phyloP scores from a whole-genome alignment of 2,797 vertebrate genomes.

The Hoplostethus atlanticus region DNA sequence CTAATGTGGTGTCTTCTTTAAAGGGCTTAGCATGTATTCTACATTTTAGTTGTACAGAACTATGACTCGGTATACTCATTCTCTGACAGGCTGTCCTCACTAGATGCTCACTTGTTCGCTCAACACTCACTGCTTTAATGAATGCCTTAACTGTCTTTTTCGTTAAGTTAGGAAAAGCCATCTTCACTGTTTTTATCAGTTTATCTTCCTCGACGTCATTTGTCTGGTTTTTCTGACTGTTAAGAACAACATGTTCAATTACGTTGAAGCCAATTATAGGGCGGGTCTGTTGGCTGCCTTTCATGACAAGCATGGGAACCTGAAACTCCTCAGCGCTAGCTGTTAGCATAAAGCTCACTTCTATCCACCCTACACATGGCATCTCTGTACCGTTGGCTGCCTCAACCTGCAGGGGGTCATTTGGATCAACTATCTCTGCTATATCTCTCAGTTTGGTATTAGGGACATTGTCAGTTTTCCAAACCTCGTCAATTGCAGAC shows the following conservation, averaged over 20 bases:
- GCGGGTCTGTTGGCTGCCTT: not conserved
- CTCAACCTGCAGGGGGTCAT: constrained; percentile 12
- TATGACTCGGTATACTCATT: constrained; percentile 10
- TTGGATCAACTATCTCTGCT: constrained; percentile 17
- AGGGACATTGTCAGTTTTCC: not conserved
- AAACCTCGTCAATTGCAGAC: too few species aligned
- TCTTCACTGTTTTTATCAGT: too few species aligned
- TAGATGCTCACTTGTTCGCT: not conserved
- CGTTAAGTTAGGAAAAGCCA: too few species aligned
- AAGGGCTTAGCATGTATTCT: not conserved
- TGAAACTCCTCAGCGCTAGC: not conserved
- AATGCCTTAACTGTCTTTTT: too few species aligned
- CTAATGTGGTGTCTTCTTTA: constrained; percentile 16
- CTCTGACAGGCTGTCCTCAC: constrained; percentile 7
- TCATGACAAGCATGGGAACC: constrained; percentile 19
- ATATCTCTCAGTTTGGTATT: constrained; percentile 1
- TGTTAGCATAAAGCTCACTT: constrained; percentile 5
- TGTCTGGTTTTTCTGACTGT: too few species aligned
- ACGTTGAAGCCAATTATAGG: too few species aligned
- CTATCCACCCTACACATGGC: constrained; percentile 22
- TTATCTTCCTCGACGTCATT: too few species aligned
- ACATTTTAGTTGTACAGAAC: constrained; percentile 11
- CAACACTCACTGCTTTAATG: not conserved
- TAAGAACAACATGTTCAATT: too few species aligned
- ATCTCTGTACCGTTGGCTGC: constrained; percentile 27